A percentile compares a stretch with the other conserved stretches of the same genome.
These are phyloP conservation scores for Dendrocopos noguchii DNA, from an alignment of 2,113 vertebrate genomes.

Conservation along the genomic window DNA sequence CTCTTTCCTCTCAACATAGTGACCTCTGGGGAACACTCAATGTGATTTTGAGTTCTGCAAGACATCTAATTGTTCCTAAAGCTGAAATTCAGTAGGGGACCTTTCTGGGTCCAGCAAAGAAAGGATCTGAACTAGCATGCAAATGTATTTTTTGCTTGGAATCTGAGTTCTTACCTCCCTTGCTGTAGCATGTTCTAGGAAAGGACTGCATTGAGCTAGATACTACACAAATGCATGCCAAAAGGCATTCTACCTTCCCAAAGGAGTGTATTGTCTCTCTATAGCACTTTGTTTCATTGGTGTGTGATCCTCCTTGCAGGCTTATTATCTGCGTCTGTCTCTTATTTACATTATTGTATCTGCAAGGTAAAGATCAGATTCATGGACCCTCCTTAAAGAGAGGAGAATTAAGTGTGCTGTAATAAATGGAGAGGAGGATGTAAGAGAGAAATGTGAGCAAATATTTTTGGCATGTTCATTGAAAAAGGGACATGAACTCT, in stretches of 20 bases:
- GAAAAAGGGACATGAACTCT: background rate
- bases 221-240: background rate
- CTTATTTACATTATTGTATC: background rate
- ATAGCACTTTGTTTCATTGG: background rate
- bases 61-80: slow-evolving; percentile 25
- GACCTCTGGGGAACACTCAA: background rate
- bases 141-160: background rate
- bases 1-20: background rate
- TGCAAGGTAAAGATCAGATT: background rate
- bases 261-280: background rate
- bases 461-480: fast-evolving
- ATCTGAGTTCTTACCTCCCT: background rate
- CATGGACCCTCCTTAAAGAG: background rate
- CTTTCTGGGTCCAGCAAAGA: background rate
- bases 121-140: slow-evolving; percentile 11
- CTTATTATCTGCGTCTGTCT: background rate
- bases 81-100: background rate
- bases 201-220: background rate
- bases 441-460: background rate
- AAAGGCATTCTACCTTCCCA: background rate
- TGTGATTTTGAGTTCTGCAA: background rate
- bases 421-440: background rate
- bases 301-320: background rate
- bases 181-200: background rate
- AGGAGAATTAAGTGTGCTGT: background rate